Evolutionary conservation across 2,888 invertebrate species (phyloP), one percentile per base, ranked within the genome.

Genomic region (Acanthosepion pharaonis): DNA sequence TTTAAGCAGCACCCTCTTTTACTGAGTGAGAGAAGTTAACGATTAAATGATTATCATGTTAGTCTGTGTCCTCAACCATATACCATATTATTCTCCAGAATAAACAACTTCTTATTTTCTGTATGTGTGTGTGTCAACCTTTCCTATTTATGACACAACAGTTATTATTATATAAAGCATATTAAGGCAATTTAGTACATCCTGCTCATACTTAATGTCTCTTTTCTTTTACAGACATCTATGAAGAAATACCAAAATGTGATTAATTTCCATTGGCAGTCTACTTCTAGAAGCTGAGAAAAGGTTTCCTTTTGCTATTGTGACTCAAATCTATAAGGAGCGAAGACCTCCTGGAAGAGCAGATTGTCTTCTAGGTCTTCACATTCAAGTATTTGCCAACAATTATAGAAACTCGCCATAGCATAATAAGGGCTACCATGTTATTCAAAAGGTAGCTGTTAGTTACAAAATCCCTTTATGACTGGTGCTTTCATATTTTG

Each of bases 211-310:
- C 5, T 78, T 78, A n/a, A 78, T 78, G 78, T 15, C n/a, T 78
- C 78, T n/a, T 78, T 78, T 33, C 15, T n/a, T n/a, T 33, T 33
- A 33, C 78, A 78, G 78, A 78, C 78, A 78, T 78, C 78, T 78
- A 78, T 78, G 78, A 78, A 78, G 78, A 78, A 78, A 78, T 78
- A n/a, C n/a, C 78, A 78, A 78, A 78, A 78, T 78, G 78, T 78
- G 78, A 78, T n/a, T 78, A 78, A 78, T 78, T 78, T 78, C 78
- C 78, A 78, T 78, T 78, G 78, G 78, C 78, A 78, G 78, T 78
- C 78, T 33, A 78, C 33, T 78, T n/a, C 78, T n/a, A 78, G 15
- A 78, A 78, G 78, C n/a, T 78, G 78, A n/a, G n/a, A 78, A 78
- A 78, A 28, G n/a, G n/a, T 33, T 15, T 78, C n/a, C n/a, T 78